Conservation (phyloP, 2,113 vertebrate genomes). For the Dasyurus viverrinus region DNA sequence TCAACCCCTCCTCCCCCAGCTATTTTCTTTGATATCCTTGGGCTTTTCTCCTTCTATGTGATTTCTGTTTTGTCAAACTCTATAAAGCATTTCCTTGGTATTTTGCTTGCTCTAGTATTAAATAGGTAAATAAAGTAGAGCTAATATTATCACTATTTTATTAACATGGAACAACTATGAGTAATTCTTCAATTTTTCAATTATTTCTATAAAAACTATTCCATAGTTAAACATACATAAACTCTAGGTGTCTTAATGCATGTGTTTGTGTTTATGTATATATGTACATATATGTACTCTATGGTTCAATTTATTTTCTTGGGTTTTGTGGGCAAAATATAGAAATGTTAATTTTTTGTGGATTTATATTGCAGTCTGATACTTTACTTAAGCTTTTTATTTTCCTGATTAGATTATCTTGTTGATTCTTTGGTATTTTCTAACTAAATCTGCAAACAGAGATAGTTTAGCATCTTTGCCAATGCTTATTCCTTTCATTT, state of each 20-base stretch:
- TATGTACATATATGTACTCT: too few species aligned
- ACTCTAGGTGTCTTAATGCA: neutral
- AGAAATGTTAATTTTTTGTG: neutral
- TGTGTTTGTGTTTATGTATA: too few species aligned
- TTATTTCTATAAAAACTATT: neutral
- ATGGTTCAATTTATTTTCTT: neutral
- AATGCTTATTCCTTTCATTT: neutral
- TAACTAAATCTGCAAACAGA: neutral
- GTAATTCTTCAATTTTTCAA: neutral
- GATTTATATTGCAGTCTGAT: neutral
- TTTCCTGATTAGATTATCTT: neutral
- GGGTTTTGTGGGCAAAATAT: neutral
- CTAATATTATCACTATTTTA: neutral
- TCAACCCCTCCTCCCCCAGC: too few species aligned
- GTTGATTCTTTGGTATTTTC: neutral
- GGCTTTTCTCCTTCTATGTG: neutral
- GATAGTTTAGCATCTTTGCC: neutral
- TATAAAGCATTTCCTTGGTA: neutral
- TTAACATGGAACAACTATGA: neutral
- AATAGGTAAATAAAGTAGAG: neutral
- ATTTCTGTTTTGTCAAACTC: neutral
- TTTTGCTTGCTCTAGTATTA: neutral
- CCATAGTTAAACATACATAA: neutral
- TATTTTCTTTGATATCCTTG: neutral
- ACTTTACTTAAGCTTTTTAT: neutral